phyloP scores from a whole-genome alignment of 92 coral and sea anemone species.

The Palythoa grandis region DNA sequence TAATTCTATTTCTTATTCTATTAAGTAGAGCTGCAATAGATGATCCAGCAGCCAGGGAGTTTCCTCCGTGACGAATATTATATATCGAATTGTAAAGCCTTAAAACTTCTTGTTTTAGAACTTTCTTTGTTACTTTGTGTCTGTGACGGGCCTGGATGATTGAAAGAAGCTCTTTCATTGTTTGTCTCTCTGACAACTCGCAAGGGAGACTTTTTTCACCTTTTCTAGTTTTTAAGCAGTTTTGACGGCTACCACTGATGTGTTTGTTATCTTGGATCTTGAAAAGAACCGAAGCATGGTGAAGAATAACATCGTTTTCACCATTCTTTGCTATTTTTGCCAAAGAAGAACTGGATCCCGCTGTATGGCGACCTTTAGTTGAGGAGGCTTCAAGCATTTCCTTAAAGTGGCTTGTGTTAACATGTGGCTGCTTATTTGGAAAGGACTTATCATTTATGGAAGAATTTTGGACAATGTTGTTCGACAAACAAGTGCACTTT shows the following conservation, averaged over 20 bases:
- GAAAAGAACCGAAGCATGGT: conserved; percentile 26
- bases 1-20: neutral
- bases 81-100: conserved; percentile 28
- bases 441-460: neutral
- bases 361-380: neutral
- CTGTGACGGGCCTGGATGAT: conserved; percentile 34
- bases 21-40: neutral
- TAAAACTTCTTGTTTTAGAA: conserved; percentile 13
- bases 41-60: neutral
- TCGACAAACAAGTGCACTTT: conserved; percentile 66
- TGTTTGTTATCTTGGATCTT: neutral
- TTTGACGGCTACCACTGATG: neutral
- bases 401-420: conserved; percentile 3
- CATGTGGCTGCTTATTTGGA: neutral
- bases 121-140: conserved; percentile 25
- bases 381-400: conserved; percentile 20
- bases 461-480: neutral
- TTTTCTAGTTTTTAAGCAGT: neutral
- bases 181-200: conserved; percentile 3
- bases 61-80: neutral
- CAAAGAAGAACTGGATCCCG: neutral
- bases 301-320: neutral
- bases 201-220: neutral
- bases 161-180: conserved; percentile 30
- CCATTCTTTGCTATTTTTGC: neutral